These are phyloP conservation scores for Ylistrum balloti DNA, from an alignment of 1,140 invertebrate genomes.

Conservation along the genomic window DNA sequence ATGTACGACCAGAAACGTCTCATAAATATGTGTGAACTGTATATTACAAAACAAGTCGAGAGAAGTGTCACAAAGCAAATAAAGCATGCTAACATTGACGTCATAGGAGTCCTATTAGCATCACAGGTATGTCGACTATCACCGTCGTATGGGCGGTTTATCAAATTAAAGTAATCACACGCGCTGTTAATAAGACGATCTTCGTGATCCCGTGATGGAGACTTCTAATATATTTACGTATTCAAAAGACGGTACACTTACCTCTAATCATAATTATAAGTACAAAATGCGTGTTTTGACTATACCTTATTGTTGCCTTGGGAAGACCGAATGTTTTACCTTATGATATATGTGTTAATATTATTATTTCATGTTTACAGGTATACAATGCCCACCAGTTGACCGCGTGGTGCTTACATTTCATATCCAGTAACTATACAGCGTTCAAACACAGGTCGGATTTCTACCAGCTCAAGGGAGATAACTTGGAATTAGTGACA, in stretches of 20 bases:
- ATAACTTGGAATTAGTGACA: conserved; percentile 72
- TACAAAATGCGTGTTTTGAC: no score
- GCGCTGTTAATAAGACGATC: no score
- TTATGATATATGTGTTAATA: no score
- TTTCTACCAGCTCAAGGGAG: conserved; percentile 67
- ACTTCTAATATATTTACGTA: no score
- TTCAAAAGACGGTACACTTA: no score
- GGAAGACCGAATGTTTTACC: no score
- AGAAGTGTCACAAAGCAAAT: conserved; percentile 71
- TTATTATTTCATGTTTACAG: conserved; percentile 63
- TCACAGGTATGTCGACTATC: conserved; percentile 71
- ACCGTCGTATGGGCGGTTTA: no score
- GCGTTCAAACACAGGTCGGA: conserved; percentile 73
- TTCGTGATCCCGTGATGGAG: no score
- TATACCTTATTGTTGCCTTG: no score
- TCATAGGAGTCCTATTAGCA: conserved; percentile 74
- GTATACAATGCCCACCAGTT: conserved; percentile 76
- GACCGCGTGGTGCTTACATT: conserved; percentile 76
- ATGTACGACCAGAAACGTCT: conserved; percentile 73
- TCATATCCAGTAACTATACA: conserved; percentile 77
- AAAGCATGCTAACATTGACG: conserved; percentile 76
- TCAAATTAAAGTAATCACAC: no score
- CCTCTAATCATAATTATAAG: no score
- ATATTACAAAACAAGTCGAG: conserved; percentile 79
- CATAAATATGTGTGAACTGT: conserved; percentile 77